Evolutionary conservation across 2,113 vertebrate species (phyloP), one percentile per base, ranked within the genome.

Genomic region (Anolis carolinensis): DNA sequence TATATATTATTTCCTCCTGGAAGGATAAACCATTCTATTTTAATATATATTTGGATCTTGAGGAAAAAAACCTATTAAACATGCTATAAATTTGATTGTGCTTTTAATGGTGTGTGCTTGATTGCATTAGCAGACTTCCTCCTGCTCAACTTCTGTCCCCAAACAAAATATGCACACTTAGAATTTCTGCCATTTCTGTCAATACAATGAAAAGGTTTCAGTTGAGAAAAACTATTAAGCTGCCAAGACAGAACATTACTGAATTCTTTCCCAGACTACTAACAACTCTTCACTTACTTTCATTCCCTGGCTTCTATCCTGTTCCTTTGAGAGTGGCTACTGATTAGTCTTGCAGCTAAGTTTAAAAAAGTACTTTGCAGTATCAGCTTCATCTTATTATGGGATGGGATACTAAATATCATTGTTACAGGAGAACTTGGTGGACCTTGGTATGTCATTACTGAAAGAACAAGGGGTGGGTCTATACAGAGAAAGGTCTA

Each of bases 41-140:
- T 52, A 36, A 59, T 2, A 93, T 36, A 5, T 85, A 89, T 82
- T 71, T 50, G 76, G 52, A 89, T 92, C 90, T 83, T 68, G 50
- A 36, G 11, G 50, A 88, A 32, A 50, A 93, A 89, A 92, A 78
- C 75, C 68, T 88, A 14, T 76, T 88, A 50, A 80, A 73, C 59
- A 65, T n/a, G 5, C 65, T 91, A 86, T 68, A 76, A 86, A 91
- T 86, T 50, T 83, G 34, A 83, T 84, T 89, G 74, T 0, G 0
- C 1, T 80, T 85, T 83, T 88, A 73, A 81, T 87, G 77, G 27
- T 81, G 80, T 18, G 73, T 18, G 52, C 72, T 89, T 90, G 59
- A 94, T 89, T 91, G 87, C 32, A 80, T 88, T 88, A 92, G 48
- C 4, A 89, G 86, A 89, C 82, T 88, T 87, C 39, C 74, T 88